phyloP scores from a whole-genome alignment of 2,797 vertebrate species.

The Buphagus erythrorhynchus region DNA sequence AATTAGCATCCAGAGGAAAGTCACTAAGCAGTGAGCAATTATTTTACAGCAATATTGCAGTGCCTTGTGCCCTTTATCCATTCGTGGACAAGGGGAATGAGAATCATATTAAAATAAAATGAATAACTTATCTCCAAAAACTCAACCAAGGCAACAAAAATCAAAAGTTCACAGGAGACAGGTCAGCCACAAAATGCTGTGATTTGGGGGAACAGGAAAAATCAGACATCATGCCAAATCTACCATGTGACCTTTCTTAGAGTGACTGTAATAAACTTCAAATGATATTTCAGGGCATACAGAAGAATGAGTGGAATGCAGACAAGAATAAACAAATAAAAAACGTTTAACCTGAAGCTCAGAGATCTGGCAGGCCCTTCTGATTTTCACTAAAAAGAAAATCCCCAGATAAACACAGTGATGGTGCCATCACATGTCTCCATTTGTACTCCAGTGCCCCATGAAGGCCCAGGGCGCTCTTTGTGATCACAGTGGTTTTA shows the following conservation, averaged over 20 bases:
- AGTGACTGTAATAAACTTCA: conserved; percentile 9
- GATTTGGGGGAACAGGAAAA: background rate
- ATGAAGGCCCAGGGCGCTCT: background rate
- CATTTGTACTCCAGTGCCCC: background rate
- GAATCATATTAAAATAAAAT: background rate
- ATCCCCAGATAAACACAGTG: background rate
- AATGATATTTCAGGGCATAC: conserved; percentile 34
- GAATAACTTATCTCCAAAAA: background rate
- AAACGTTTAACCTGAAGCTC: conserved; percentile 36
- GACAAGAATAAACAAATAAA: conserved; percentile 54
- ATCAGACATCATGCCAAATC: background rate
- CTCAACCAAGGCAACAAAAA: background rate
- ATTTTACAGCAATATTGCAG: background rate
- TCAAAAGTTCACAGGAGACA: background rate
- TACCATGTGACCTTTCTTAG: background rate
- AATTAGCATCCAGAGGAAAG: background rate
- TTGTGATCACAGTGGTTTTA: background rate
- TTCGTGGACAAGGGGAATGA: background rate
- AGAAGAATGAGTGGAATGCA: conserved; percentile 44
- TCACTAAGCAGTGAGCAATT: background rate
- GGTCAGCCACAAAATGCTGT: background rate
- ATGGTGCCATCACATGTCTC: background rate
- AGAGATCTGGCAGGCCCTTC: conserved; percentile 22
- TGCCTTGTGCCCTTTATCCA: background rate
- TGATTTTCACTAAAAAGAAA: conserved; percentile 12